These are phyloP conservation scores for Amorpha juglandis DNA, from an alignment of 2,888 invertebrate species.

Conservation along the genomic window DNA sequence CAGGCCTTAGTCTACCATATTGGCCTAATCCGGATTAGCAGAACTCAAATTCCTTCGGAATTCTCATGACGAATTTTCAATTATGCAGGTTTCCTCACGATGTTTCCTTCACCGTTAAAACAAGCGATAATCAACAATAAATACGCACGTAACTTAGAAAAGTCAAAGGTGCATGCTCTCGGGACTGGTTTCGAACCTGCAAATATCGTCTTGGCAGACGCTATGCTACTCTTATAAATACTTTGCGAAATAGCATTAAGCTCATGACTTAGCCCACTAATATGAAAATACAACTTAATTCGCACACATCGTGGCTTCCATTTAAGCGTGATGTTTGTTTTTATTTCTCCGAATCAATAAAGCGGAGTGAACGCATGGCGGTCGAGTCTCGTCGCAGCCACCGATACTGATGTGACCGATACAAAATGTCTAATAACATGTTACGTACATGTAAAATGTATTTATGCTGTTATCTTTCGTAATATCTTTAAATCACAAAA, in stretches of 20 bases:
- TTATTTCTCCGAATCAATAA: slow-evolving; percentile 63
- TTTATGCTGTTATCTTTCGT: neutral
- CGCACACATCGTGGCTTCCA: slow-evolving; percentile 55
- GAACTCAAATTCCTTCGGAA: too few species aligned
- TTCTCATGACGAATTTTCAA: too few species aligned
- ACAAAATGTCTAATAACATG: slow-evolving; percentile 17
- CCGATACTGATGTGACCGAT: slow-evolving; percentile 38
- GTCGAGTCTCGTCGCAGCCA: slow-evolving; percentile 21
- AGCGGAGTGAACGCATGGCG: slow-evolving; percentile 36
- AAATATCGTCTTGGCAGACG: too few species aligned
- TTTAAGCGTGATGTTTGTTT: slow-evolving; percentile 57
- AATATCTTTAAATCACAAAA: slow-evolving; percentile 19
- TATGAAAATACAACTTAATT: slow-evolving; percentile 64
- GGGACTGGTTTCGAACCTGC: too few species aligned
- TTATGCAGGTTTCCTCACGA: too few species aligned
- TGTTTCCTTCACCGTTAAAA: too few species aligned
- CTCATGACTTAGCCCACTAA: slow-evolving; percentile 30
- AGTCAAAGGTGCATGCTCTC: too few species aligned
- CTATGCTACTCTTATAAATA: too few species aligned
- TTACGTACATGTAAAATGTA: neutral
- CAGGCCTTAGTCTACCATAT: too few species aligned
- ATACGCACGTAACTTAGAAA: too few species aligned
- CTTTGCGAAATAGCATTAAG: neutral
- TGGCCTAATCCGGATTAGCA: too few species aligned
- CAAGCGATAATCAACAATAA: too few species aligned